Conservation (phyloP, 2,113 vertebrate genomes). For the Psittacus erithacus region DNA sequence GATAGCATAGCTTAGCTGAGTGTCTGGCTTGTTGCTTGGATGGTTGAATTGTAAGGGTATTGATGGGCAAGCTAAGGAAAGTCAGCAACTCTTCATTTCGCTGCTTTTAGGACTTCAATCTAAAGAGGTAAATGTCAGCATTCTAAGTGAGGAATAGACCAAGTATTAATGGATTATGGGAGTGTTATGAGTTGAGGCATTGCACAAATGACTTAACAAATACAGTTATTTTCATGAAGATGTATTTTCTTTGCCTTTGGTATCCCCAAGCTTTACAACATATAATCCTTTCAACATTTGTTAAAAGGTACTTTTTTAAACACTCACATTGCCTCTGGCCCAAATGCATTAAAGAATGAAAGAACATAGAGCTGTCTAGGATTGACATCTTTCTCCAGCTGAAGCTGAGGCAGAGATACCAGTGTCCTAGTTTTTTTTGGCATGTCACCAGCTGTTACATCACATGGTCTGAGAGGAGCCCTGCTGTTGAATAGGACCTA, state of each 20-base stretch:
- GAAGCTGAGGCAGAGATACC: neutral
- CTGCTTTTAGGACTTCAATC: neutral
- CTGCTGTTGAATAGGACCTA: neutral
- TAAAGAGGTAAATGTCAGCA: neutral
- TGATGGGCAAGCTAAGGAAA: neutral
- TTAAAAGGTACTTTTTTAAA: conserved; percentile 33
- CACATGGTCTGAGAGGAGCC: neutral
- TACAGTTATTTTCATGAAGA: neutral
- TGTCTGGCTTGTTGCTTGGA: neutral
- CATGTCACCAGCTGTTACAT: neutral
- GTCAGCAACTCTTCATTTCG: neutral
- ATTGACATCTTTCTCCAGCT: neutral
- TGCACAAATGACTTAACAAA: conserved; percentile 21
- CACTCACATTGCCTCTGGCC: neutral
- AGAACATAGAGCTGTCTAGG: neutral
- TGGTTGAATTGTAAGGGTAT: neutral
- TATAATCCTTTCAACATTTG: neutral
- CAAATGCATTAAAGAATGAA: conserved; percentile 37
- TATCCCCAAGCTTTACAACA: neutral
- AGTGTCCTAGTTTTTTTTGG: neutral
- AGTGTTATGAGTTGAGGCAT: neutral
- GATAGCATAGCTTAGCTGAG: neutral
- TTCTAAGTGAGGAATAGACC: neutral
- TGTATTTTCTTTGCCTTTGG: neutral
- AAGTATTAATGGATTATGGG: neutral